Evolutionary conservation across 2,888 invertebrate genomes (phyloP), one percentile per base, ranked within the genome.

Genomic region (Coelinius sp.): DNA sequence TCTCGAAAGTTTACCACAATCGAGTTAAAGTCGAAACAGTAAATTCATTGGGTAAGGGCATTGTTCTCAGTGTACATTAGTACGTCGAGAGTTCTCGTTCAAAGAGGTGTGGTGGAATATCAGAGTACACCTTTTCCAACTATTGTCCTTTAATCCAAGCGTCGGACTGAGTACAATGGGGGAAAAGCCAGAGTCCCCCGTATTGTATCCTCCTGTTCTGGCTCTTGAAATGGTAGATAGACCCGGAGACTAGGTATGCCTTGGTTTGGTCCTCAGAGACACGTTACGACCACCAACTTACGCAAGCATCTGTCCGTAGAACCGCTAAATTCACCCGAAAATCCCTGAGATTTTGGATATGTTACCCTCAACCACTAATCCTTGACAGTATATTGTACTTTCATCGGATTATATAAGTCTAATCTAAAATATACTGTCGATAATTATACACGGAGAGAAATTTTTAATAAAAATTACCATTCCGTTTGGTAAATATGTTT

Each of bases 121-220:
- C 83, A 84, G 81, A 82, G 81, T 83, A 82, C 84, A 82, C 83
- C 82, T 83, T 82, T 84, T 81, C 80, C 78, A 80, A 79, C 79
- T 79, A 83, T 82, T 82, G 82, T 83, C 64, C 71, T 71, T 35
- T 27, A 17, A 66, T 38, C 31, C 64, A 63, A 52, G 53, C 71
- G 17, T 59, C 35, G 62, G 63, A 41, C 27, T 10, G 22, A 77
- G 77, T 78, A 82, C 83, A 81, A 82, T 82, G 77, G 82, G 82
- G 80, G 79, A 75, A 73, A 79, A 83, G 81, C 80, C 80, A 81
- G 59, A 35, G 59, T 79, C 46, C 78, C 80, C 80, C 82, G 83
- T 83, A 85, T 85, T 85, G 85, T 85, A 81, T 83, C 80, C 78
- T 80, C 78, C 56, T 44, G 70, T 68, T 70, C 64, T 68, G 73